A percentile compares a stretch with the other conserved stretches of the same genome.
phyloP scores from a whole-genome alignment of 64 coral and sea anemone species.

The Pocillopora verrucosa region DNA sequence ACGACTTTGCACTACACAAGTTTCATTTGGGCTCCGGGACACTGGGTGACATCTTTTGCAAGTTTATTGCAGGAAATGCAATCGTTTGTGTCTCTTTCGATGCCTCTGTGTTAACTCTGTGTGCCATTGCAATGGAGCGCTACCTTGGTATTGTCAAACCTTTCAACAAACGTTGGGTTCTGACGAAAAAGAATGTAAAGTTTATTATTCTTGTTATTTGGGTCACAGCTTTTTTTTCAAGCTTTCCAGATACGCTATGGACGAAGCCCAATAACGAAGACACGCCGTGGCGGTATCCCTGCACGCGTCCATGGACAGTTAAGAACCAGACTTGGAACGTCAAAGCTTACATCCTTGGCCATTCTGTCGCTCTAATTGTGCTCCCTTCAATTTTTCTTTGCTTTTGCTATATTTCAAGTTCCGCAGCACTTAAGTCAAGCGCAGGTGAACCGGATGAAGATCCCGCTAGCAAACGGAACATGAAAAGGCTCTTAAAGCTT shows the following conservation, averaged over 20 bases:
- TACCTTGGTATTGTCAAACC: background rate
- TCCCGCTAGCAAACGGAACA: background rate
- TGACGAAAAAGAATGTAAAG: background rate
- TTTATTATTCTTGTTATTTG: background rate
- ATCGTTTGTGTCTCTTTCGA: background rate
- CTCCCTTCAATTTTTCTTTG: background rate
- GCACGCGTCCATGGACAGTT: conserved; percentile 1
- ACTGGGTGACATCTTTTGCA: conserved; percentile 3
- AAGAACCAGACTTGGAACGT: background rate
- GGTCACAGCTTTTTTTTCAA: background rate
- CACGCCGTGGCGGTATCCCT: background rate
- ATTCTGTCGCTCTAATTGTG: background rate
- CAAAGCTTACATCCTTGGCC: background rate
- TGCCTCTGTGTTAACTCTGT: background rate
- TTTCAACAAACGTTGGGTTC: background rate
- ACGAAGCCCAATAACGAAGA: background rate
- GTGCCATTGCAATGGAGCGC: background rate
- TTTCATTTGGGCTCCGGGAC: background rate
- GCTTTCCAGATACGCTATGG: background rate
- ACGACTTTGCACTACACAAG: background rate
- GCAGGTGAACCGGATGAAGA: background rate
- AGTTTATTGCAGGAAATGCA: conserved; percentile 3
- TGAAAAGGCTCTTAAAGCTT: conserved; percentile 3
- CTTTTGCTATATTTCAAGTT: background rate
- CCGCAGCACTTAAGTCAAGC: background rate